phyloP scores from a whole-genome alignment of 23 tunicate genomes.

The Phallusia fumigata region DNA sequence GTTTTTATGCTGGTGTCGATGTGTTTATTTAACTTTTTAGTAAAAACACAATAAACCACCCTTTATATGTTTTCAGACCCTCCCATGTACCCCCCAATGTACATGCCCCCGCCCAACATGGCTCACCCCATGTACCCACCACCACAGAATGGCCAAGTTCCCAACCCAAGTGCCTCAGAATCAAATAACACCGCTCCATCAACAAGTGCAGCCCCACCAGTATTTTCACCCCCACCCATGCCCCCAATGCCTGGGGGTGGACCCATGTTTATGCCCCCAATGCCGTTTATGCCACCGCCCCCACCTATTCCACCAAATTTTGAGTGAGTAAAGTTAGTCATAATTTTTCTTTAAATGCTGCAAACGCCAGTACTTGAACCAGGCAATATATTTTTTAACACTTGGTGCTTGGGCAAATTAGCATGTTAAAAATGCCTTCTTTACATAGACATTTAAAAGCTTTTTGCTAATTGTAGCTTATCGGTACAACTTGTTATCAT shows the following conservation, averaged over 20 bases:
- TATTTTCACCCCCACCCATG: constrained; percentile 24
- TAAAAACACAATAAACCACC: too few species aligned
- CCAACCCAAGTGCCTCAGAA: constrained; percentile 7
- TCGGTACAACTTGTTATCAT: too few species aligned
- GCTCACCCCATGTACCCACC: constrained; percentile 7
- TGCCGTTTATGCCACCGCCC: constrained; percentile 64
- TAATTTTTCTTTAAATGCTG: too few species aligned
- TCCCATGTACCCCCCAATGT: constrained; percentile 44
- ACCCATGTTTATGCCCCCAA: constrained; percentile 40
- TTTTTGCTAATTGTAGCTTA: too few species aligned
- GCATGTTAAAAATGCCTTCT: too few species aligned
- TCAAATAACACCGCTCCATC: constrained; percentile 21
- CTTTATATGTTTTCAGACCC: constrained; percentile 9
- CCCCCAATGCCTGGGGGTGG: constrained; percentile 25
- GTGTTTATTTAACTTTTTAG: too few species aligned
- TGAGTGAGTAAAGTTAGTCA: too few species aligned
- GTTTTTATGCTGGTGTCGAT: too few species aligned
- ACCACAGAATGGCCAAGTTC: constrained; percentile 15
- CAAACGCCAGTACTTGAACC: too few species aligned
- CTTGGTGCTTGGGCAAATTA: too few species aligned
- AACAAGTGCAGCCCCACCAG: constrained; percentile 12
- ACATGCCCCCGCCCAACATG: constrained; percentile 37
- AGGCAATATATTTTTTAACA: too few species aligned
- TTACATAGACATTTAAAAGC: too few species aligned
- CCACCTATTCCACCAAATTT: constrained; percentile 63